Base-by-base conservation (phyloP, 2,888 invertebrate species). In the Melolontha melolontha region DNA sequence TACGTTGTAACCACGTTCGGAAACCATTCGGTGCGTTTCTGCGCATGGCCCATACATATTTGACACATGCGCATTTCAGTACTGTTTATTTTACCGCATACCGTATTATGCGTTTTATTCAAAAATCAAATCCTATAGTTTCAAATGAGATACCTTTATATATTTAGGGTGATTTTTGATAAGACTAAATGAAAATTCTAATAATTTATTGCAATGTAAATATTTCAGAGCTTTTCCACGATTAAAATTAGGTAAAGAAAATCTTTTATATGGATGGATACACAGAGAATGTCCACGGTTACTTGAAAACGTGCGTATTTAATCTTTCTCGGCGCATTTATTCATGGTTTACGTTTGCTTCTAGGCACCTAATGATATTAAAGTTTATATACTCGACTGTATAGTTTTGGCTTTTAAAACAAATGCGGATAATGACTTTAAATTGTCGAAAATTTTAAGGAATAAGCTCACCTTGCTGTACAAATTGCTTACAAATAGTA, bases 331-430 rank as follows among this genome's bases (percentile, higher is more conserved):
- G 6, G 7, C 14, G 11, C 7, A 22, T 1, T 22, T 41, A 10
- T 42, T 8, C 17, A 5, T 12, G 7, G 16, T 5, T n/a, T 42
- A 44, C 39, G 5, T 42, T 11, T 12, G 17, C 29, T 64, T 65
- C 34, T 44, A 65, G 65, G 14, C 4, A 11, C n/a, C 40, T 12
- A 12, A 29, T 7, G 44, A 54, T 44, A 4, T 50, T 39, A 40
- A 54, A 44, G 12, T 14, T 16, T 34, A 52, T 17, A 11, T 65
- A n/a, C 47, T 65, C 8, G 47, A 65, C 11, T 65, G 52, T 42
- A 34, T 65, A 44, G 44, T 52, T 52, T 22, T 54, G 34, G 44
- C 44, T n/a, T 65, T 29, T 29, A 29, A 52, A 34, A 54, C 54
- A 1, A 65, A 34, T 5, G 41, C 29, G 11, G 34, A 44, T 14